Conservation (phyloP, 1,140 invertebrate genomes). For the Stratiolaelaps scimitus region DNA sequence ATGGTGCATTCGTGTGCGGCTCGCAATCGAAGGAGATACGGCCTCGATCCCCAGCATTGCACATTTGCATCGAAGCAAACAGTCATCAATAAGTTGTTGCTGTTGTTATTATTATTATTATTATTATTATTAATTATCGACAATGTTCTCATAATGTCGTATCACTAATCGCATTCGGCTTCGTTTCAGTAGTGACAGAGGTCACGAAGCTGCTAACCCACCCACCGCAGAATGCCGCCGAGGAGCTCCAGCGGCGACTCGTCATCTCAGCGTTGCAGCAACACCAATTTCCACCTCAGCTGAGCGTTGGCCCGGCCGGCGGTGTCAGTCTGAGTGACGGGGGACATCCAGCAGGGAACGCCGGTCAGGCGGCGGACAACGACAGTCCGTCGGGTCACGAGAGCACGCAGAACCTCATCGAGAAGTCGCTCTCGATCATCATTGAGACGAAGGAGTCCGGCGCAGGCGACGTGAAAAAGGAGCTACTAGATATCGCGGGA, state of each 20-base stretch:
- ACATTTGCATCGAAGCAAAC: too few relatives aligned
- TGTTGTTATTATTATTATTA: too few relatives aligned
- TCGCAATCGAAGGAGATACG: too few relatives aligned
- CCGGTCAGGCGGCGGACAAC: not conserved
- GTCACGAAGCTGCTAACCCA: slow-evolving; percentile 28
- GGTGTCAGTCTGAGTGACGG: too few relatives aligned
- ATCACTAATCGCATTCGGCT: not conserved
- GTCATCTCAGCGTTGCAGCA: slow-evolving; percentile 20
- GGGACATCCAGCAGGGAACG: not conserved
- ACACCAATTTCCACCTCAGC: slow-evolving; percentile 21
- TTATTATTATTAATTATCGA: too few relatives aligned
- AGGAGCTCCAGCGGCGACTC: slow-evolving; percentile 22
- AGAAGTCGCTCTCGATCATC: slow-evolving; percentile 19
- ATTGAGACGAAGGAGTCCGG: not conserved
- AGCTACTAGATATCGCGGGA: not conserved
- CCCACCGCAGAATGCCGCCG: slow-evolving; percentile 19
- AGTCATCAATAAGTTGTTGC: too few relatives aligned
- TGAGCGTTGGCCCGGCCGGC: not conserved
- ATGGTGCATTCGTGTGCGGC: too few relatives aligned
- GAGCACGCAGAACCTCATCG: slow-evolving; percentile 14
- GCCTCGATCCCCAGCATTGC: too few relatives aligned
- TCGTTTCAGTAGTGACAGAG: slow-evolving; percentile 20
- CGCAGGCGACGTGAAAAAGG: not conserved
- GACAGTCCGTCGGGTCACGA: not conserved
- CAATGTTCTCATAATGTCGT: too few relatives aligned